Conservation (phyloP, 2,113 vertebrate genomes). For the Alethe castanea region DNA sequence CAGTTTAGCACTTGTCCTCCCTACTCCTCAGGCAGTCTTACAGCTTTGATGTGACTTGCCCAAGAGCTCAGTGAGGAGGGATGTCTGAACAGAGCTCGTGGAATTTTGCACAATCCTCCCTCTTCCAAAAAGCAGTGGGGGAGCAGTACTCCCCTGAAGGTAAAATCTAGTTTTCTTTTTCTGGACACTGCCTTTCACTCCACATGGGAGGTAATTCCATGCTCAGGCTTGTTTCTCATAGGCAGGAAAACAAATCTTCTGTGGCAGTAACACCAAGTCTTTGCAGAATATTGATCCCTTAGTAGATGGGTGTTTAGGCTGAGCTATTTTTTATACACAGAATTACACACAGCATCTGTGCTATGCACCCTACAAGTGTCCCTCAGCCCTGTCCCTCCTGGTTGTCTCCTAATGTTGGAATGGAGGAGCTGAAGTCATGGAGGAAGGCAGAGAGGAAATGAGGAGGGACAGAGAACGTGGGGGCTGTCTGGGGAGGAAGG, state of each 20-base stretch:
- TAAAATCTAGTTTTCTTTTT: background rate
- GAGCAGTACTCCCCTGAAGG: background rate
- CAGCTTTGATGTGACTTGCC: background rate
- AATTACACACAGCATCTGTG: background rate
- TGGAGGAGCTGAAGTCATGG: background rate
- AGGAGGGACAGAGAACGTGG: background rate
- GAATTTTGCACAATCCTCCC: background rate
- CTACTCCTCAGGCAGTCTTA: background rate
- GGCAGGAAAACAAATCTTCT: background rate
- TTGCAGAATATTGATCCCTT: background rate
- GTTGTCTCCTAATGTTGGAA: background rate
- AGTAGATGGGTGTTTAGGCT: background rate
- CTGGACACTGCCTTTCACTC: rapidly evolving
- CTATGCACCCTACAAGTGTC: too few species aligned
- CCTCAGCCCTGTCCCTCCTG: background rate
- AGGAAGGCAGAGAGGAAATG: background rate
- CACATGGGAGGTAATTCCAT: background rate
- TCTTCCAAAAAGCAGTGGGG: rapidly evolving
- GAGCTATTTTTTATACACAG: background rate
- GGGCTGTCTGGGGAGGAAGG: background rate
- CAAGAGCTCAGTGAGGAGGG: background rate
- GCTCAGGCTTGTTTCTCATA: background rate
- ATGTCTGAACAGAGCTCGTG: background rate
- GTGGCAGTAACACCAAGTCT: too few species aligned
- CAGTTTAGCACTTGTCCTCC: background rate